These are phyloP conservation scores for Hipparchia semele DNA, from an alignment of 2,888 invertebrate species.

Conservation along the genomic window DNA sequence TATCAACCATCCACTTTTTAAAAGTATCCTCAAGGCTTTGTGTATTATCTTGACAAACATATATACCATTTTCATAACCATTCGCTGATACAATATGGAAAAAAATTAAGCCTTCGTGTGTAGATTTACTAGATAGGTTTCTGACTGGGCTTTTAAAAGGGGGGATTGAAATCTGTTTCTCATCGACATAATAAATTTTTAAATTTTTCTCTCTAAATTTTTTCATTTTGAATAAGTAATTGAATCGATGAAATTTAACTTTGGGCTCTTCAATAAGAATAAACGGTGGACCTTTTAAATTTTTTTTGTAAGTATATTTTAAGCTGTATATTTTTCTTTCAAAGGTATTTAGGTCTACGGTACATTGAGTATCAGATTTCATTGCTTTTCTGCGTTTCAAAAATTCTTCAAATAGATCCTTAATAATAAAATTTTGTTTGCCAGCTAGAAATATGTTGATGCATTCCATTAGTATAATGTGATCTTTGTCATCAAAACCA, in stretches of 20 bases:
- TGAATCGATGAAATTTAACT: slow-evolving; percentile 53
- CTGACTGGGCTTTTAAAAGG: slow-evolving; percentile 47
- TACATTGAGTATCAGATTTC: slow-evolving; percentile 33
- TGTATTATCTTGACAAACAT: slow-evolving; percentile 46
- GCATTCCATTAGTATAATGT: slow-evolving; percentile 43
- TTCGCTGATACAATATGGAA: slow-evolving; percentile 51
- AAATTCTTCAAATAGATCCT: slow-evolving; percentile 36
- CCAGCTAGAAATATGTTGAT: slow-evolving; percentile 41
- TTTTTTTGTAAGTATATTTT: slow-evolving; percentile 49
- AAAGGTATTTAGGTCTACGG: slow-evolving; percentile 12
- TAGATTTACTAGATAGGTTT: slow-evolving; percentile 27
- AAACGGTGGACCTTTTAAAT: slow-evolving; percentile 40
- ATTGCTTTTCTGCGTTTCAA: slow-evolving; percentile 26
- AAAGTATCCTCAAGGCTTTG: slow-evolving; percentile 49
- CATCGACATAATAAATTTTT: slow-evolving; percentile 57
- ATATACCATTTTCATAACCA: slow-evolving; percentile 51
- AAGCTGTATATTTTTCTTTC: slow-evolving; percentile 39
- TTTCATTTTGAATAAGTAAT: slow-evolving; percentile 53
- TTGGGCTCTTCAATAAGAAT: slow-evolving; percentile 56
- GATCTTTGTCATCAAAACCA: slow-evolving; percentile 41
- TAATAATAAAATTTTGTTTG: slow-evolving; percentile 33
- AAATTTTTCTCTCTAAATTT: slow-evolving; percentile 42
- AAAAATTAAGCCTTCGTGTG: slow-evolving; percentile 42
- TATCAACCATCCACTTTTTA: slow-evolving; percentile 58
- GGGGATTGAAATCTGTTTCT: slow-evolving; percentile 48